Conservation (phyloP, 2,888 invertebrate genomes). For the Mongoloraphidia duomilia region DNA sequence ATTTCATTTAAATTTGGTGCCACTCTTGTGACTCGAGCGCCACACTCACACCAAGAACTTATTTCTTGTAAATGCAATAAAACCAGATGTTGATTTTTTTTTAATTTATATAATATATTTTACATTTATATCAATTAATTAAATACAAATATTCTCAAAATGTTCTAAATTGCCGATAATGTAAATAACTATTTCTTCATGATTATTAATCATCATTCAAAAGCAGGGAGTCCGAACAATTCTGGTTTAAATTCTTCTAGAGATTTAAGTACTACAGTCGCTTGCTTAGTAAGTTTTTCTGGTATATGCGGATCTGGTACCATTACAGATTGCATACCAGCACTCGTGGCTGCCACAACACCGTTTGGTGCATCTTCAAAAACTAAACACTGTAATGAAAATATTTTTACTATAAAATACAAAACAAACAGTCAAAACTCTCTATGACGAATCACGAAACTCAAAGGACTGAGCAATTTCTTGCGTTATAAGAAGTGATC, state of each 20-base stretch:
- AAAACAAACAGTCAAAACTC: too few species aligned
- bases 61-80: too few species aligned
- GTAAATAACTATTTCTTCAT: neutral
- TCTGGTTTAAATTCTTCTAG: slow-evolving; percentile 71
- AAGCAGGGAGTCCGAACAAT: slow-evolving; percentile 67
- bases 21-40: too few species aligned
- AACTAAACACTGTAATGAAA: slow-evolving; percentile 56
- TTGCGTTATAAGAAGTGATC: too few species aligned
- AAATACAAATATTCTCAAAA: slow-evolving; percentile 3
- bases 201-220: slow-evolving; percentile 23
- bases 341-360: slow-evolving; percentile 58
- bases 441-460: too few species aligned
- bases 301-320: slow-evolving; percentile 48
- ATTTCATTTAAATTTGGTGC: too few species aligned
- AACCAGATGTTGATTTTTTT: too few species aligned
- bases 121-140: slow-evolving; percentile 5
- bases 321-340: slow-evolving; percentile 80
- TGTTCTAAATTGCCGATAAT: too few species aligned
- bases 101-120: too few species aligned
- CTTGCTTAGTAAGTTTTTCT: slow-evolving; percentile 34
- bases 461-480: too few species aligned
- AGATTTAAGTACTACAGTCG: slow-evolving; percentile 56
- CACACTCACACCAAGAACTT: too few species aligned
- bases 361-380: slow-evolving; percentile 91
- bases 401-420: too few species aligned